Conservation (phyloP, 2,113 vertebrate species). For the Dipodomys ordii region DNA sequence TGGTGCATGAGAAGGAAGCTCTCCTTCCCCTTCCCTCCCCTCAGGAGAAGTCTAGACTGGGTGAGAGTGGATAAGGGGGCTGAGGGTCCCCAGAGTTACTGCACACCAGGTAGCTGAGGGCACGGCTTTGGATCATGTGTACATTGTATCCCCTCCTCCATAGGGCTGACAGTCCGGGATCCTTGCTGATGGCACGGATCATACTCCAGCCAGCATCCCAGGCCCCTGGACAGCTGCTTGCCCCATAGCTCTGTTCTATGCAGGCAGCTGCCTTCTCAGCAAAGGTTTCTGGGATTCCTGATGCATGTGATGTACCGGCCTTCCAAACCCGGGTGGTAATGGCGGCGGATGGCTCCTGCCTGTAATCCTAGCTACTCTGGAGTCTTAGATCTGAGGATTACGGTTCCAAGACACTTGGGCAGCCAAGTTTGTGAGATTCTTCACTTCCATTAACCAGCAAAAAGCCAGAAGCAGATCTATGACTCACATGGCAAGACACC, state of each 20-base stretch:
- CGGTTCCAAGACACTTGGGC: neutral
- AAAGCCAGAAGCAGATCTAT: no score
- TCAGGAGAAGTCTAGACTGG: conserved; percentile 43
- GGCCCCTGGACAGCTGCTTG: no score
- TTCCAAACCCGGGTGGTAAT: fast-evolving
- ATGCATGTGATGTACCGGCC: neutral
- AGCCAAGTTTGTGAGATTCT: neutral
- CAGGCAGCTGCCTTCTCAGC: neutral
- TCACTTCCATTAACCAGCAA: no score
- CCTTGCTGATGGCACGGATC: neutral
- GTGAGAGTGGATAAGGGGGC: conserved; percentile 64
- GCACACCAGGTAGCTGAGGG: neutral
- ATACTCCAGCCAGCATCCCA: no score
- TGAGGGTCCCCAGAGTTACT: conserved; percentile 44
- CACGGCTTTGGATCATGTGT: neutral
- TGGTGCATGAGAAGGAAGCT: neutral
- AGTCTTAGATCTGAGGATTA: no score
- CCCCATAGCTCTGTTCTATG: no score
- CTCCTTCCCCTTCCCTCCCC: conserved; percentile 1
- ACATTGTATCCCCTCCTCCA: neutral
- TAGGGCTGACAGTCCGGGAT: neutral
- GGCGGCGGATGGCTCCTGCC: neutral
- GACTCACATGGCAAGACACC: no score
- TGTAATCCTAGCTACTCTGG: no score
- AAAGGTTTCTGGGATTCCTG: neutral